Base-by-base conservation (phyloP, 2,797 vertebrate genomes). In the Schizopygopsis pylzovi region DNA sequence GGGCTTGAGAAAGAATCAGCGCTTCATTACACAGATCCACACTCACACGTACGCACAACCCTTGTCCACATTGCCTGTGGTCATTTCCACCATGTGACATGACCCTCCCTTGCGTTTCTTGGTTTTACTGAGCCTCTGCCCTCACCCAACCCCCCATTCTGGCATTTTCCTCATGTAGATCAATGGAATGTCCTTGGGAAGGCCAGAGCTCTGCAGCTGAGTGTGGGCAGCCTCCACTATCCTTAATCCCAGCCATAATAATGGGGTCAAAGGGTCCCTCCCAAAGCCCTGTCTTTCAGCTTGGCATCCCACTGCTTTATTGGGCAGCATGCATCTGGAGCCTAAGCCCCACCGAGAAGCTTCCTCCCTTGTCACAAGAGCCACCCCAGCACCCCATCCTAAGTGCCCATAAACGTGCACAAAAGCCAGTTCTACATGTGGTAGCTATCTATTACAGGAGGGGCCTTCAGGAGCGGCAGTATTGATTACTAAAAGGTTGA, bases 221-320 rank as follows among this genome's bases (percentile, higher is more conserved):
- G 85, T 86, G 87, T 85, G 87, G 84, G 78, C 77, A 81, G 83
- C 79, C 79, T 88, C 81, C 82, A 86, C 86, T 82, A 79, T 84
- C 85, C 82, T 67, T 89, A 90, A 88, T 91, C 87, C 83, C 78
- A 71, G 87, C 78, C 78, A 84, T 87, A 89, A 91, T 91, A 90
- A 90, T 92, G 85, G 89, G 91, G 89, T 91, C 88, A 91, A 91
- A 88, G 83, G 89, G 87, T 90, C 87, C 85, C 88, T 87, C 78
- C 78, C 54, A 85, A 85, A 73, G 79, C 86, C 80, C 86, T 84
- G 88, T 89, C 89, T 83, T 90, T 88, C 89, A 84, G 87, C 83
- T 83, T 85, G 88, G 88, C 83, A 81, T 91, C 90, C 88, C 88
- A 90, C 88, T 88, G 90, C 85, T 91, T 92, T 91, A 91, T 90